These are phyloP conservation scores for Epizoanthus ramosus DNA, from an alignment of 92 coral and sea anemone genomes.

Conservation along the genomic window DNA sequence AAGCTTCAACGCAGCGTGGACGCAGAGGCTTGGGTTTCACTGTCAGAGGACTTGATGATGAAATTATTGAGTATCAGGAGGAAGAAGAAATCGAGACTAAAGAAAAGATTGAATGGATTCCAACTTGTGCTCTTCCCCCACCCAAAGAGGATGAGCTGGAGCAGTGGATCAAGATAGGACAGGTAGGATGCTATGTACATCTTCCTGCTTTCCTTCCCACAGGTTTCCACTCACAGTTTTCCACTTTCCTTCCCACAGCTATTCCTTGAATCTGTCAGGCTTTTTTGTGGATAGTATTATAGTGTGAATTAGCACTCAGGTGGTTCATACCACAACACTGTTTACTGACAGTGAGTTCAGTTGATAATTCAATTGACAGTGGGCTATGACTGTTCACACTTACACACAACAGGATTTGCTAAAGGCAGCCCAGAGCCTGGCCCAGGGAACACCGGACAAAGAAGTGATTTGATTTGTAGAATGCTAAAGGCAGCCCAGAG, in stretches of 20 bases:
- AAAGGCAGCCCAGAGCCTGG: no score
- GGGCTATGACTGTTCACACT: no score
- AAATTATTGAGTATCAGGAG: constrained; percentile 65
- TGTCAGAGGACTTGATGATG: constrained; percentile 92
- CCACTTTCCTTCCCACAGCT: no score
- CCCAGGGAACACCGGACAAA: no score
- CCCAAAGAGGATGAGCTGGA: constrained; percentile 82
- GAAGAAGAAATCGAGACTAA: constrained; percentile 77
- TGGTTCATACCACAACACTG: no score
- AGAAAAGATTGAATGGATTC: constrained; percentile 72
- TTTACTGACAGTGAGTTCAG: no score
- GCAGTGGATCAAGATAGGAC: constrained; percentile 73
- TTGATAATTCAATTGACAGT: no score
- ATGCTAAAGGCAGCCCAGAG: no score
- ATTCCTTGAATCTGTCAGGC: no score
- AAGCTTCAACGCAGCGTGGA: constrained; percentile 85
- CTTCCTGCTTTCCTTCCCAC: neutral
- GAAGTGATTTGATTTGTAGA: no score
- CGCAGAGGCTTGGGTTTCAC: constrained; percentile 94
- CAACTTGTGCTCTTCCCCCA: constrained; percentile 71
- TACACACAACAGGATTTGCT: no score
- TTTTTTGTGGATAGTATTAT: no score
- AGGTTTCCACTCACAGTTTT: neutral
- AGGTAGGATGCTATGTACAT: constrained; percentile 51
- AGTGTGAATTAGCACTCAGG: neutral